A percentile compares a stretch with the other conserved stretches of the same genome.
Evolutionary conservation across 2,888 invertebrate genomes (phyloP).

Genomic region (Chironomus tentans): DNA sequence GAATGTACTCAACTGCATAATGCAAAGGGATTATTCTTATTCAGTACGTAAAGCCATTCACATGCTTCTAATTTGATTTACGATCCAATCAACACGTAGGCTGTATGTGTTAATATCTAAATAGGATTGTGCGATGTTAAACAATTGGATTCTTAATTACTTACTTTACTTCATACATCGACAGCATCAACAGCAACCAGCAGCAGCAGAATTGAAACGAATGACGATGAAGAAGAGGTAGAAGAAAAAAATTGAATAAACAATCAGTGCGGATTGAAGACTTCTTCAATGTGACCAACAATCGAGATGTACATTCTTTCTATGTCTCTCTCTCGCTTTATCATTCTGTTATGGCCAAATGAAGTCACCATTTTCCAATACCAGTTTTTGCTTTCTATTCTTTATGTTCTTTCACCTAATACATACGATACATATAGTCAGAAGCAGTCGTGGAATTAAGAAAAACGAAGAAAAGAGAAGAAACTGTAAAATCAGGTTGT

Average conservation of each 20-base stretch:
- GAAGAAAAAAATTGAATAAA: neutral
- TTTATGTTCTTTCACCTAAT: neutral
- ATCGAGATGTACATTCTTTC: neutral
- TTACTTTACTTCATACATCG: neutral
- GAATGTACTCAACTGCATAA: neutral
- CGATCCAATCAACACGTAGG: slow-evolving; percentile 14
- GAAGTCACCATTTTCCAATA: neutral
- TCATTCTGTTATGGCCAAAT: no score
- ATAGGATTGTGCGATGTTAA: neutral
- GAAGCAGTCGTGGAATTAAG: neutral
- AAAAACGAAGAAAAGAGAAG: neutral
- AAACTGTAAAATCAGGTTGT: slow-evolving; percentile 26
- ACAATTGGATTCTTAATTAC: slow-evolving; percentile 23
- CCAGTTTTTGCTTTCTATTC: slow-evolving; percentile 2
- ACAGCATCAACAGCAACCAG: no score
- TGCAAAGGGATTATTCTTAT: neutral
- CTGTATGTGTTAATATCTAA: neutral
- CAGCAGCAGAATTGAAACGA: no score
- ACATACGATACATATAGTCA: neutral
- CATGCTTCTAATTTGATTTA: slow-evolving; percentile 14
- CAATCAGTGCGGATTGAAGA: neutral
- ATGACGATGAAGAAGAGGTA: no score
- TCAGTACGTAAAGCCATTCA: neutral
- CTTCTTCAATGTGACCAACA: neutral
- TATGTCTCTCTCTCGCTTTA: no score